These are phyloP conservation scores for Gobio occitaniae DNA, from an alignment of 2,797 vertebrate species.

Conservation along the genomic window DNA sequence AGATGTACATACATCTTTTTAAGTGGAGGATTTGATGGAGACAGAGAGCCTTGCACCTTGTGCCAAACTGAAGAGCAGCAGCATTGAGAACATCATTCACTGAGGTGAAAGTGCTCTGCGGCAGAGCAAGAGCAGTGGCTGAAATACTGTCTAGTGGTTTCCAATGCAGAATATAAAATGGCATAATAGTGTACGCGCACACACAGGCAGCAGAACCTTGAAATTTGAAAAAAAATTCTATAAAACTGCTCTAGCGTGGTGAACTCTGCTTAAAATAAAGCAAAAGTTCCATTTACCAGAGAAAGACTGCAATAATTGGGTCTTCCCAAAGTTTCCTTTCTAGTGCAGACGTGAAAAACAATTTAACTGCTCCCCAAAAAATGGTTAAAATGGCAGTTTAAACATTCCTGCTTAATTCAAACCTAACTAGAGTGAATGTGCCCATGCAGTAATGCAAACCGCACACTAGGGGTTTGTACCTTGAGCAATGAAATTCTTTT, in stretches of 20 bases:
- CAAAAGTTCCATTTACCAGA: background rate
- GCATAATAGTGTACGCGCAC: background rate
- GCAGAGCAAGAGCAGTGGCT: conserved; percentile 26
- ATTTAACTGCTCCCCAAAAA: background rate
- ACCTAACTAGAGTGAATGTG: background rate
- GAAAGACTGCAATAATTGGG: background rate
- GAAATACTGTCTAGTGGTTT: conserved; percentile 28
- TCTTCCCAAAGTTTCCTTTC: background rate
- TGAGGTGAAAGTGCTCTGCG: conserved; percentile 36
- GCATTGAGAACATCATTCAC: conserved; percentile 27
- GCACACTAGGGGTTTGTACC: conserved; percentile 63
- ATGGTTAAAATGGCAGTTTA: background rate
- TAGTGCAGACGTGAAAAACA: background rate
- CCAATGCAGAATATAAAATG: background rate
- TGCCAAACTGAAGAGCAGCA: conserved; percentile 8
- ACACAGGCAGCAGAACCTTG: background rate
- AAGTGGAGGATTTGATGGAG: conserved; percentile 22
- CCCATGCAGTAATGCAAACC: background rate
- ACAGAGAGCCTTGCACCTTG: conserved; percentile 21
- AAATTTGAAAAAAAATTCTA: background rate
- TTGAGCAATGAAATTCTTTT: conserved; percentile 86
- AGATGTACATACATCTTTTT: conserved; percentile 13
- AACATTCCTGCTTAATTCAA: background rate
- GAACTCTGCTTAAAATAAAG: background rate
- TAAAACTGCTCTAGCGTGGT: background rate